Percentiles rank a stretch among this genome's conserved stretches.
These are phyloP conservation scores for Pachyrhynchus sulphureomaculatus DNA, from an alignment of 1,140 invertebrate genomes.

Conservation along the genomic window DNA sequence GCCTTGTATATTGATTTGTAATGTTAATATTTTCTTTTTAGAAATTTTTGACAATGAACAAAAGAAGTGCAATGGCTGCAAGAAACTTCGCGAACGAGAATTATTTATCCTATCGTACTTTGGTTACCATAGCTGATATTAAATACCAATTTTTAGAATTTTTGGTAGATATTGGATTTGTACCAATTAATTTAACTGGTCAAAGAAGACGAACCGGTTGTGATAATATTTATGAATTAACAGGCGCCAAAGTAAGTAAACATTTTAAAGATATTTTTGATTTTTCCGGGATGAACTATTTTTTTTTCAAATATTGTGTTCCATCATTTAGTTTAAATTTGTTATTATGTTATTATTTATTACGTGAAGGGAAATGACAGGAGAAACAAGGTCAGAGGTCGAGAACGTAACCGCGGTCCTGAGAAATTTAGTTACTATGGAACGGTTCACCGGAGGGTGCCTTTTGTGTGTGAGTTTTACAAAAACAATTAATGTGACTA, in stretches of 20 bases:
- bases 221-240: slow-evolving; percentile 69
- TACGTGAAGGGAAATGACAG: too few species aligned
- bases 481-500: too few species aligned
- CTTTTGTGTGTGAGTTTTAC: too few species aligned
- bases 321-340: too few species aligned
- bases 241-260: slow-evolving; percentile 63
- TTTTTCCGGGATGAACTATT: too few species aligned
- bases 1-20: too few species aligned
- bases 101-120: slow-evolving; percentile 71
- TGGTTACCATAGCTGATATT: slow-evolving; percentile 74
- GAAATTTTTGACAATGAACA: slow-evolving; percentile 71
- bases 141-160: slow-evolving; percentile 82
- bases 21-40: slow-evolving; percentile 52
- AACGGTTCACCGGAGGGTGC: too few species aligned
- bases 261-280: too few species aligned
- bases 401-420: too few species aligned
- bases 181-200: slow-evolving; percentile 60
- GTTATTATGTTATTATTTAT: too few species aligned
- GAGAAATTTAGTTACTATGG: too few species aligned
- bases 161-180: slow-evolving; percentile 79
- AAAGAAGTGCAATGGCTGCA: slow-evolving; percentile 61
- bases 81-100: slow-evolving; percentile 71
- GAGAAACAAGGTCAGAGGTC: too few species aligned
- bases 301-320: not conserved
- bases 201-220: slow-evolving; percentile 57